Evolutionary conservation across 2,888 invertebrate genomes (phyloP).

Genomic region (Drosophila meridiana): DNA sequence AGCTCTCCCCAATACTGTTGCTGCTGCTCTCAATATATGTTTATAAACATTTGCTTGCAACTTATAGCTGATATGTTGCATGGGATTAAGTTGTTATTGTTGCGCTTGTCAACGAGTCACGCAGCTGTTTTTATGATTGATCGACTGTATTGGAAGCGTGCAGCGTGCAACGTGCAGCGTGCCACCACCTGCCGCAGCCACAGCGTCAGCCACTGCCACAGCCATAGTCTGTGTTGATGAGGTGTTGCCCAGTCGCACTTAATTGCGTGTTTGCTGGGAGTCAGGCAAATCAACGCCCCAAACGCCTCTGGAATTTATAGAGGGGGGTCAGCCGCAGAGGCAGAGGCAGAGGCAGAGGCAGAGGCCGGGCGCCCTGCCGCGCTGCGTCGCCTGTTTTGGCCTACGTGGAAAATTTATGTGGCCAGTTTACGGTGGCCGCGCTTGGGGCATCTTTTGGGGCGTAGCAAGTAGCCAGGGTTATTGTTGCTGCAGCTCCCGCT

Average conservation of each 20-base stretch:
- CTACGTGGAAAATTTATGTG: conserved; percentile 74
- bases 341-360: not conserved
- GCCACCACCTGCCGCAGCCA: conserved; percentile 11
- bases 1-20: not conserved
- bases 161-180: conserved; percentile 25
- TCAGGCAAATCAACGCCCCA: conserved; percentile 71
- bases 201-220: conserved; percentile 1
- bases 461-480: conserved; percentile 52
- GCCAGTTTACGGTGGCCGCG: conserved; percentile 60
- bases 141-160: conserved; percentile 46
- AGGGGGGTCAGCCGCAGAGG: not conserved
- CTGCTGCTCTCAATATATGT: not conserved
- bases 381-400: conserved; percentile 43
- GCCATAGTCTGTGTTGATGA: conserved; percentile 35
- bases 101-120: conserved; percentile 62
- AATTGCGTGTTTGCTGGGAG: conserved; percentile 71
- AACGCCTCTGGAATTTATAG: conserved; percentile 43
- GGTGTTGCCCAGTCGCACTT: conserved; percentile 75
- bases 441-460: conserved; percentile 54
- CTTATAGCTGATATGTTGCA: conserved; percentile 1
- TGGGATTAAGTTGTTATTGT: conserved; percentile 49
- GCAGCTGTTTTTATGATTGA: conserved; percentile 64
- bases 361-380: conserved; percentile 48
- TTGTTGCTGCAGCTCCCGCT: conserved; percentile 53
- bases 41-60: conserved; percentile 15